Evolutionary conservation across 1,140 invertebrate genomes (phyloP).

Genomic region (Xylocopa sonorina): DNA sequence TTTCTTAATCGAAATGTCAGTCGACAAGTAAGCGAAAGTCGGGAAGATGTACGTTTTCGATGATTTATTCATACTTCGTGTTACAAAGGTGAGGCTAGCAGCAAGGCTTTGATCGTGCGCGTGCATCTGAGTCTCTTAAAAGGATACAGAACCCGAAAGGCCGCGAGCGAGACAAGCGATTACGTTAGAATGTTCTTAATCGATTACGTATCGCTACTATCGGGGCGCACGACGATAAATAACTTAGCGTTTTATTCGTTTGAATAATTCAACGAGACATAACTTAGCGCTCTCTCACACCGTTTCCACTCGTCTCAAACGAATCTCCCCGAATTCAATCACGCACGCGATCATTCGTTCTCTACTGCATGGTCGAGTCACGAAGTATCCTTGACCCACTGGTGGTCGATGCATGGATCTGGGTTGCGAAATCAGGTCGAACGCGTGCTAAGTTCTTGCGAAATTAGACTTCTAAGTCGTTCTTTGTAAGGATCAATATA

Average conservation of each 20-base stretch:
- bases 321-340: background rate
- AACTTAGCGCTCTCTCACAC: too few relatives aligned
- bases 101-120: slow-evolving; percentile 69
- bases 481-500: too few relatives aligned
- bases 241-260: too few relatives aligned
- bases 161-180: slow-evolving; percentile 31
- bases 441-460: too few relatives aligned
- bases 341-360: slow-evolving; percentile 9
- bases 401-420: too few relatives aligned
- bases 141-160: slow-evolving; percentile 22
- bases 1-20: too few relatives aligned
- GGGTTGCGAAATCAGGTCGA: too few relatives aligned
- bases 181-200: slow-evolving; percentile 27
- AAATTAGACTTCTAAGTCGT: too few relatives aligned
- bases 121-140: slow-evolving; percentile 55
- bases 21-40: too few relatives aligned
- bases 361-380: slow-evolving; percentile 43
- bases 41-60: slow-evolving; percentile 51
- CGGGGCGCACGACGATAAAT: background rate
- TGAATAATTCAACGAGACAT: too few relatives aligned
- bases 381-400: too few relatives aligned
- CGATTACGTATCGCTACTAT: slow-evolving; percentile 12
- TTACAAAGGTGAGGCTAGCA: slow-evolving; percentile 74
- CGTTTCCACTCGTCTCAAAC: background rate
- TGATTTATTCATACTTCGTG: slow-evolving; percentile 71